Percentiles rank a stretch among this genome's conserved stretches.
phyloP scores from a whole-genome alignment of 2,888 invertebrate genomes.

The Trachelus iudaicus region DNA sequence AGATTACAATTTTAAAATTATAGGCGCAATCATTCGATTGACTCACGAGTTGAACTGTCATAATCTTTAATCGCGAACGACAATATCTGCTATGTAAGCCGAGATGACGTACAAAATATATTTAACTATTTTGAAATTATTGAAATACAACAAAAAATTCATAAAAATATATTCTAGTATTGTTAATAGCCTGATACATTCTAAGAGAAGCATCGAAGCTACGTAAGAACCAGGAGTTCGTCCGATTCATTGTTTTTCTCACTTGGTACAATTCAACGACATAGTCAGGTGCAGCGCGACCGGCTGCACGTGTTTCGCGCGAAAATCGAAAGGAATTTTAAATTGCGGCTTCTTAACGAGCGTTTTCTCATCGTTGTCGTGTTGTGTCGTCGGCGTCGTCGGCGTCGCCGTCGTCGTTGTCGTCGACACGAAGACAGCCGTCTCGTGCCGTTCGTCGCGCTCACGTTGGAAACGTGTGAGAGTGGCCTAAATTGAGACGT shows the following conservation, averaged over 20 bases:
- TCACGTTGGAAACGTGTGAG: conserved; percentile 23
- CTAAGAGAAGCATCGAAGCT: neutral
- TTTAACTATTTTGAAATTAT: too few species aligned
- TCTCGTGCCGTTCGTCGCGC: conserved; percentile 16
- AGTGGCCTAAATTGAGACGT: conserved; percentile 51
- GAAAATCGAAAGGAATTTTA: neutral
- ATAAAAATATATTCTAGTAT: neutral
- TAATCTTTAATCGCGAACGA: neutral
- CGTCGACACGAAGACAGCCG: conserved; percentile 33
- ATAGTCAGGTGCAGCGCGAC: neutral
- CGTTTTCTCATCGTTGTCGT: neutral
- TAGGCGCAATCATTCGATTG: neutral
- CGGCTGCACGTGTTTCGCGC: neutral
- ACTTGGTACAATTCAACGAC: neutral
- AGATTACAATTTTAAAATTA: neutral
- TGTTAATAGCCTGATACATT: neutral
- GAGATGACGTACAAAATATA: neutral
- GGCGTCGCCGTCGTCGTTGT: neutral
- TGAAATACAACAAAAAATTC: too few species aligned
- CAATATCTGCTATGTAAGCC: neutral
- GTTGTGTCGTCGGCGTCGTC: neutral
- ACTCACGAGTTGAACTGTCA: neutral
- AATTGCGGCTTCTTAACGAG: neutral
- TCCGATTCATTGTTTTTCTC: neutral
- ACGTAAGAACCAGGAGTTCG: neutral